Evolutionary conservation across 2,113 vertebrate genomes (phyloP), one percentile per base, ranked within the genome.

Genomic region (Crotalus tigris): DNA sequence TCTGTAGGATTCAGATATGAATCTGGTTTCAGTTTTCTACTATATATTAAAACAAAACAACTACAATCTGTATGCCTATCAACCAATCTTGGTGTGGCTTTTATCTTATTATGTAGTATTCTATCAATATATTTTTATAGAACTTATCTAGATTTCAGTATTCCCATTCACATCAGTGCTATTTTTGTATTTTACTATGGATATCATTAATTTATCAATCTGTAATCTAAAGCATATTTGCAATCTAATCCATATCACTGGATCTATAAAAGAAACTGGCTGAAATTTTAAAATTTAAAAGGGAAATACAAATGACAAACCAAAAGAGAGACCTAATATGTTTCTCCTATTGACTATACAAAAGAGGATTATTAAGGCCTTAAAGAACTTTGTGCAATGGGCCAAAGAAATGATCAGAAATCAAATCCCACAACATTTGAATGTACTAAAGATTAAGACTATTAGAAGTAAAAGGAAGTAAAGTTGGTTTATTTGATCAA

Each of bases 1-100:
- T 55, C 89, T 93, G 96, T 89, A 64, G 92, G 93, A 95, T 94
- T 94, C 81, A 90, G 93, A 96, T 91, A 94, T 64, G 93, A 95
- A 91, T 90, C 95, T 96, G 86, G 94, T 94, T 96, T 95, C 91
- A 95, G 94, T 51, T 12, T 91, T 81, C 53, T 44, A 91, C 55
- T 29, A 51, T 23, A 49, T 46, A 86, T 85, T 39, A 93, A 89
- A 93, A 89, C 59, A 88, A 95, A 92, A 29, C 87, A 64, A 64
- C 26, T 29, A 55, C 64, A 90, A 54, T 64, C n/a, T 44, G 64
- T 75, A 57, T 10, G 8, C 9, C 90, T 90, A 12, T 57, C 57
- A 24, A 51, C 6, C 61, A 89, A 92, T 23, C 55, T 88, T 85
- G 87, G 85, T 49, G 53, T 85, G 21, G 6, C 55, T 1, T 29